Conservation (phyloP, 2,797 vertebrate genomes). For the Euphonia xanthogaster region DNA sequence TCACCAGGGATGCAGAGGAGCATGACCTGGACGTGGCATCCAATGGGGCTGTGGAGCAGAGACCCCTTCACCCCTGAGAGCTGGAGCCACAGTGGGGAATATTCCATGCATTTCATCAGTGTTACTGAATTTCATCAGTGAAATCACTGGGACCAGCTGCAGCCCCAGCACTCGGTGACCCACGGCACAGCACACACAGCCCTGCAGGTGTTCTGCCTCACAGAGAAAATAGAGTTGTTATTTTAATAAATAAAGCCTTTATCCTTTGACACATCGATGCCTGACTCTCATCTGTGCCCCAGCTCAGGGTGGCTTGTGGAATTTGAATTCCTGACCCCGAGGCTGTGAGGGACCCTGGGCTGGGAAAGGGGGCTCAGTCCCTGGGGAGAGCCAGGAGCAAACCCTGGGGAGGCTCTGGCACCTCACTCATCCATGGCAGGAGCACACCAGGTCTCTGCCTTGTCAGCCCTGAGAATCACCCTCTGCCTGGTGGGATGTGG, state of each 20-base stretch:
- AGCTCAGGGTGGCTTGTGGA: accelerated
- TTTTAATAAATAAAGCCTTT: conserved; percentile 55
- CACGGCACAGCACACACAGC: accelerated
- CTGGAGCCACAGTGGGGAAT: not conserved
- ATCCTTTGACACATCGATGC: not conserved
- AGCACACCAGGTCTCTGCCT: not conserved
- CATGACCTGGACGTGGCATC: conserved; percentile 73
- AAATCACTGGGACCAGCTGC: not conserved
- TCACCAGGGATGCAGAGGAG: conserved; percentile 84
- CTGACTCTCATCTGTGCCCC: not conserved
- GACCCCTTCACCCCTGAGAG: conserved; percentile 73
- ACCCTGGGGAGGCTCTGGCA: not conserved
- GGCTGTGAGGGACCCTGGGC: not conserved
- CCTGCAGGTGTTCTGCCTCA: not conserved
- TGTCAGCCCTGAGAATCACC: not conserved
- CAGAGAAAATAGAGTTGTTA: not conserved
- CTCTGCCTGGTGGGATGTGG: accelerated
- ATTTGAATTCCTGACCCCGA: not conserved
- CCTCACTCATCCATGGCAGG: accelerated
- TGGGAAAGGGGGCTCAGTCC: accelerated
- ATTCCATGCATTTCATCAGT: not conserved
- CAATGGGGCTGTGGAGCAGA: conserved; percentile 78
- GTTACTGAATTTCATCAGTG: not conserved
- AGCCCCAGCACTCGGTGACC: not conserved
- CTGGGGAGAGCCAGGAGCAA: not conserved